Percentiles rank a stretch among this genome's conserved stretches.
Evolutionary conservation across 37 sponge, comb jelly and placozoan genomes (phyloP).

Genomic region (Halisarca cf. caerulea): DNA sequence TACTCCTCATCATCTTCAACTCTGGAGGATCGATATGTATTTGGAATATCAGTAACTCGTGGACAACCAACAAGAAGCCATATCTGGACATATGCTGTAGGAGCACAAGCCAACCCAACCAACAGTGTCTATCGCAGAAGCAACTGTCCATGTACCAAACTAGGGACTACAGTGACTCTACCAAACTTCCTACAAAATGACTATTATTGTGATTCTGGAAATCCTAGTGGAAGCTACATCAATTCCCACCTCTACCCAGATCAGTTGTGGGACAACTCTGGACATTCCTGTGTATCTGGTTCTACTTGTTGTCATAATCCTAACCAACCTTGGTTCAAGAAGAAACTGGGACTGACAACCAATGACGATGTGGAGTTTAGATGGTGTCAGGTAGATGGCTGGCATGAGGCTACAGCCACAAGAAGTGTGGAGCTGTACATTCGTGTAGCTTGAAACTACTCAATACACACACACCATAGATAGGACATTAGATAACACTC

Average conservation of each 20-base stretch:
- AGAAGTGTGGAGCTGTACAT: not conserved
- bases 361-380: not conserved
- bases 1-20: not conserved
- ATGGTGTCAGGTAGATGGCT: not conserved
- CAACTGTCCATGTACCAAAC: not conserved
- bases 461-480: too few species aligned
- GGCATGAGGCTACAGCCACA: not conserved
- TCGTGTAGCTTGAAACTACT: too few species aligned
- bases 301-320: not conserved
- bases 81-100: constrained; percentile 16
- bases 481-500: too few species aligned
- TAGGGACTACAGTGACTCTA: too few species aligned
- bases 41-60: not conserved
- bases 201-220: not conserved
- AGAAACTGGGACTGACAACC: not conserved
- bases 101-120: not conserved
- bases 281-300: not conserved
- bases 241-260: not conserved
- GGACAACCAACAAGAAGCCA: too few species aligned
- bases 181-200: not conserved
- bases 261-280: not conserved
- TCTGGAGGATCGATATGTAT: not conserved
- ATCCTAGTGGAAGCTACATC: not conserved
- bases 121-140: too few species aligned
- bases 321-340: not conserved